Evolutionary conservation across 92 coral and sea anemone genomes (phyloP).

Genomic region (Parazoanthus darwini): DNA sequence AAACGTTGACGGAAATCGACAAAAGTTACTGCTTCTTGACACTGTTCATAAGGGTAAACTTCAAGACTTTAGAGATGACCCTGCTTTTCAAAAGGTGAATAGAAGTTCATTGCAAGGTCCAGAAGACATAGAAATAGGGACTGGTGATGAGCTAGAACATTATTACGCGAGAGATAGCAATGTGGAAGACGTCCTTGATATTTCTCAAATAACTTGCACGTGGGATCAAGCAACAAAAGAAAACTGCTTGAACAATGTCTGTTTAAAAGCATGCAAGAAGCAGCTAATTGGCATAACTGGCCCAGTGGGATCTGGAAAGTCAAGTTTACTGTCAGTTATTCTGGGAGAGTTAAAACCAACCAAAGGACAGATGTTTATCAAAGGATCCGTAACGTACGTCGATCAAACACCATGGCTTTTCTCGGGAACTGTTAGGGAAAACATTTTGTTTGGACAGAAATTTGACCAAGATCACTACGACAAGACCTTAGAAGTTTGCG

Average conservation of each 20-base stretch:
- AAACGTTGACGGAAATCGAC: background rate
- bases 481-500: constrained; percentile 5
- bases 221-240: background rate
- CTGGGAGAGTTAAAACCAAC: constrained; percentile 5
- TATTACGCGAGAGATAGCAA: too few relatives aligned
- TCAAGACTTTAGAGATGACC: background rate
- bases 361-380: background rate
- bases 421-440: constrained; percentile 14
- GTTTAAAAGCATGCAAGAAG: background rate
- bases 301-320: constrained; percentile 17
- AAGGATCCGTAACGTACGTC: background rate
- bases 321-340: background rate
- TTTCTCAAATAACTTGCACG: background rate
- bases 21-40: background rate
- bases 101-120: background rate
- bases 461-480: constrained; percentile 5
- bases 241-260: background rate
- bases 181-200: background rate
- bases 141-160: background rate
- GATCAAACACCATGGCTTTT: constrained; percentile 27
- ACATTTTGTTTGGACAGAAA: constrained; percentile 5
- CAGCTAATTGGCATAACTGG: constrained; percentile 24
- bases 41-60: background rate
- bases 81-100: background rate
- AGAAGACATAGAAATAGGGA: background rate